A percentile compares a stretch with the other conserved stretches of the same genome.
Conservation (phyloP, 2,797 vertebrate species). For the Sebastolobus altivelis region DNA sequence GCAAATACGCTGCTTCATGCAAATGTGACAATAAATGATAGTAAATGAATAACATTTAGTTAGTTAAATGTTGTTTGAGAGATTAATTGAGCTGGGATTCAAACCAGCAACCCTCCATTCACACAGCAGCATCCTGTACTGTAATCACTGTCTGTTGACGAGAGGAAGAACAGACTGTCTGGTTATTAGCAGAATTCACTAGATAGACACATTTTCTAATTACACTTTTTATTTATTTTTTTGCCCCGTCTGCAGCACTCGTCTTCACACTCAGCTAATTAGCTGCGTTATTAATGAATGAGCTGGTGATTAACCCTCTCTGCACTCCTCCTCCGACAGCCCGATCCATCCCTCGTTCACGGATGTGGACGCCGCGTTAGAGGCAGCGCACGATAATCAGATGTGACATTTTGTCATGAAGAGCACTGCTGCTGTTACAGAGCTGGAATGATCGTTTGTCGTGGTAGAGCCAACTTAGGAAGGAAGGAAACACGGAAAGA, state of each 20-base stretch:
- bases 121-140: background rate
- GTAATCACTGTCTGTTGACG: too few species aligned
- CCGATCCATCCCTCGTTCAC: background rate
- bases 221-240: constrained; percentile 1
- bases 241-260: background rate
- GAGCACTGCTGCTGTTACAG: constrained; percentile 23
- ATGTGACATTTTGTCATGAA: constrained; percentile 44
- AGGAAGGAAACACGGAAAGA: background rate
- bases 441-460: constrained; percentile 11
- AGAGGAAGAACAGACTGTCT: too few species aligned
- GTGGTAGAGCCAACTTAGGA: constrained; percentile 6
- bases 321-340: background rate
- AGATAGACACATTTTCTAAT: background rate
- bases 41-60: background rate
- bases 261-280: constrained; percentile 39
- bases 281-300: constrained; percentile 48
- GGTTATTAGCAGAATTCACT: background rate
- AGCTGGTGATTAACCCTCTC: constrained; percentile 43
- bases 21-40: too few species aligned
- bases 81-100: background rate
- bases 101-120: background rate
- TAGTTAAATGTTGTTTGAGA: background rate
- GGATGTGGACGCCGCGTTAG: too few species aligned
- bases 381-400: background rate
- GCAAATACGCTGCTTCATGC: too few species aligned